Conservation (phyloP, 23 tunicate species). For the Botrylloides violaceus region DNA sequence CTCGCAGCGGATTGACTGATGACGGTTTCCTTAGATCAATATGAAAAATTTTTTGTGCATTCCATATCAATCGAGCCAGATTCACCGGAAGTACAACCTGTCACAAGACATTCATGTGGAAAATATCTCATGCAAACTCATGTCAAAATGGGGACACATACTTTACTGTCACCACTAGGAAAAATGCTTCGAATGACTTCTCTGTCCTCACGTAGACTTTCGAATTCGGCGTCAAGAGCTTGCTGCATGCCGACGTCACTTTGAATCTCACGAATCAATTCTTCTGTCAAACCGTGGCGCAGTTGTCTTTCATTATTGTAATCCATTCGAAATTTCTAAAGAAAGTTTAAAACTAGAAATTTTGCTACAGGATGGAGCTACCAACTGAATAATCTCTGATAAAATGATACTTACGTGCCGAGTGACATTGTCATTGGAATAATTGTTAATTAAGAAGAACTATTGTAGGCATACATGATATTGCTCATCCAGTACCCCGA, state of each 20-base stretch:
- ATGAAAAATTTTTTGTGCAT: conserved; percentile 96
- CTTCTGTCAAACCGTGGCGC: conserved; percentile 80
- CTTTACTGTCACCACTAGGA: conserved; percentile 94
- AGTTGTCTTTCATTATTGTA: conserved; percentile 77
- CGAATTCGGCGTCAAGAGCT: conserved; percentile 78
- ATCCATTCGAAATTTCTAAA: conserved; percentile 85
- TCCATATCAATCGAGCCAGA: conserved; percentile 84
- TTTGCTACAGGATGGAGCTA: no score
- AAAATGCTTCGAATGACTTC: conserved; percentile 84
- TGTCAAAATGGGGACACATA: conserved; percentile 4
- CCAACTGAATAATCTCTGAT: no score
- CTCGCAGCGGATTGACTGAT: conserved; percentile 72
- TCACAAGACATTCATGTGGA: not conserved
- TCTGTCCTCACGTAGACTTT: conserved; percentile 72
- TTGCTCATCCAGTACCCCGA: no score
- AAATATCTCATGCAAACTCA: not conserved
- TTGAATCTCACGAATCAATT: conserved; percentile 83
- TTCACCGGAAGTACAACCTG: conserved; percentile 98
- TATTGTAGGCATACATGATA: no score
- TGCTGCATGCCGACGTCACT: conserved; percentile 81
- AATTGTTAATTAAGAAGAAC: no score
- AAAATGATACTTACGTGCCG: no score
- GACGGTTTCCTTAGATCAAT: conserved; percentile 73
- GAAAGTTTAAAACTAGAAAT: not conserved
- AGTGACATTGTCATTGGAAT: no score